Percentiles rank a stretch among this genome's conserved stretches.
These are phyloP conservation scores for Gambusia yucatana DNA, from an alignment of 2,797 vertebrate species.

Conservation along the genomic window DNA sequence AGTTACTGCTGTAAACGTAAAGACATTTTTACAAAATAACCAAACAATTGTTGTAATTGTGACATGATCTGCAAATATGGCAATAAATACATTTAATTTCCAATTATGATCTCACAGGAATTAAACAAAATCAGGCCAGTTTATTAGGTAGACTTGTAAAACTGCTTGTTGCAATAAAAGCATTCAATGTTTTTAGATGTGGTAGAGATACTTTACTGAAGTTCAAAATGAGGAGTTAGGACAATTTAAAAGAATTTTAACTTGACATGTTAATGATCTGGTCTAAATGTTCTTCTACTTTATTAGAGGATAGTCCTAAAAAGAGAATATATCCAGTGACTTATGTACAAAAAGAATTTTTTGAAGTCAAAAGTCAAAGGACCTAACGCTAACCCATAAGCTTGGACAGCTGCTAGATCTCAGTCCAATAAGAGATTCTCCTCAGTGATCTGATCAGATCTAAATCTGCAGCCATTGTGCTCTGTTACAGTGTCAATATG, in stretches of 20 bases:
- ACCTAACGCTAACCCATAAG: background rate
- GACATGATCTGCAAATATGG: background rate
- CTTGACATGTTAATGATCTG: background rate
- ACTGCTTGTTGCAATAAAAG: background rate
- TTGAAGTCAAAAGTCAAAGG: background rate
- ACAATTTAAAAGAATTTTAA: background rate
- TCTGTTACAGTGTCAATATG: background rate
- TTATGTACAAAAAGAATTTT: background rate
- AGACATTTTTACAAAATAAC: background rate
- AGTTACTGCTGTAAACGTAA: background rate
- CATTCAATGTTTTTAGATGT: background rate
- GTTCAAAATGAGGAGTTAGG: too few species aligned
- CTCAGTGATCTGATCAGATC: background rate
- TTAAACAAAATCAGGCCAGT: background rate
- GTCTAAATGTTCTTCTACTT: background rate
- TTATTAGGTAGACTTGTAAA: background rate
- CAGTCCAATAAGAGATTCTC: background rate
- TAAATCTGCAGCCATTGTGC: background rate
- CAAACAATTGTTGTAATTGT: background rate
- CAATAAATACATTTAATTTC: background rate
- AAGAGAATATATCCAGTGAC: background rate
- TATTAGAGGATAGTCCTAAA: background rate
- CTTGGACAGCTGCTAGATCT: background rate
- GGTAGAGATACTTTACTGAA: background rate
- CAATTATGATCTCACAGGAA: background rate